Percentiles rank a stretch among this genome's conserved stretches.
These are phyloP conservation scores for Chloroceryle inda DNA, from an alignment of 2,797 vertebrate genomes.

Conservation along the genomic window DNA sequence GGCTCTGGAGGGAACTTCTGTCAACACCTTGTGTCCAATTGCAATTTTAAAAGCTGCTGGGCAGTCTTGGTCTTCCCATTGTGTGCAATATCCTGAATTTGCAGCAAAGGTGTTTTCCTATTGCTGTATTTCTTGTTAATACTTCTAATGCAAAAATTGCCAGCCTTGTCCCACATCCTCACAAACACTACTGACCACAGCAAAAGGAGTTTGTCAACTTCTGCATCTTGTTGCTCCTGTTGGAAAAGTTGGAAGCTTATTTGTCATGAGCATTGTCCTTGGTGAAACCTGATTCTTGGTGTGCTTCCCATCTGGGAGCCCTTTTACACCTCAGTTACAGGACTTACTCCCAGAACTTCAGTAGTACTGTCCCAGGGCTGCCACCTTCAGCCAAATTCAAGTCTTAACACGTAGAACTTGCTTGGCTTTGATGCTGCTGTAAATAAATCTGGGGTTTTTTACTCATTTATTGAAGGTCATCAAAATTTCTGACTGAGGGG, in stretches of 20 bases:
- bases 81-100: background rate
- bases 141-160: background rate
- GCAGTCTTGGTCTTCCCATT: background rate
- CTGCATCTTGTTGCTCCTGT: background rate
- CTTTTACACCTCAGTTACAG: background rate
- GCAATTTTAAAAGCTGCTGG: background rate
- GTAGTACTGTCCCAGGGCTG: conserved; percentile 17
- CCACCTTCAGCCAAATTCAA: conserved; percentile 40
- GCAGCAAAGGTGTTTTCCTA: background rate
- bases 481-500: background rate
- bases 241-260: background rate
- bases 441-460: background rate
- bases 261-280: background rate
- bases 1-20: background rate
- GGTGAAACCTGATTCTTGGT: background rate
- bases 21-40: background rate
- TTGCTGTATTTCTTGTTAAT: background rate
- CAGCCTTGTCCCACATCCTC: background rate
- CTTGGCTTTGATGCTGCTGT: background rate
- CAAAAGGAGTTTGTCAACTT: background rate
- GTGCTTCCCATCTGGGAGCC: background rate
- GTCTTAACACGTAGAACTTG: background rate
- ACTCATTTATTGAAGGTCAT: background rate
- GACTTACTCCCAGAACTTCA: background rate
- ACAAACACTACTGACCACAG: background rate